A percentile compares a stretch with the other conserved stretches of the same genome.
These are phyloP conservation scores for Acheta domesticus DNA, from an alignment of 2,888 invertebrate genomes.

Conservation along the genomic window DNA sequence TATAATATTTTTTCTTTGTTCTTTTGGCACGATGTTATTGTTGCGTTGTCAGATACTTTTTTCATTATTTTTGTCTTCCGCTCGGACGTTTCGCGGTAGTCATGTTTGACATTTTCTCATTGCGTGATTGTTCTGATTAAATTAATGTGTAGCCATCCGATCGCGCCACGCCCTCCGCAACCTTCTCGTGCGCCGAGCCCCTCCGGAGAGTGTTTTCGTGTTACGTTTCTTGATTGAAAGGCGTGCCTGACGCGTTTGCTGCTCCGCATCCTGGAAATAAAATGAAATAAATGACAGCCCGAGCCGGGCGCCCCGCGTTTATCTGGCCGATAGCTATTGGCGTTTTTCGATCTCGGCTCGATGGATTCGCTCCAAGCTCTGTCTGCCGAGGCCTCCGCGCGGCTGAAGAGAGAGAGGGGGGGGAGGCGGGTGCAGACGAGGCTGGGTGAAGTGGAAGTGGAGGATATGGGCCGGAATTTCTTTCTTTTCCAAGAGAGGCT, in stretches of 20 bases:
- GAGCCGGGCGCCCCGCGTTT: not conserved
- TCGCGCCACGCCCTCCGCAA: no score
- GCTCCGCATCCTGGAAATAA: not conserved
- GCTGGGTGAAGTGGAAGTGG: not conserved
- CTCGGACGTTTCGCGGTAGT: not conserved
- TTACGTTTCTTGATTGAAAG: not conserved
- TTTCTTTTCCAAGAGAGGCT: no score
- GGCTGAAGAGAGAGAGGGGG: no score
- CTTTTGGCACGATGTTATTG: not conserved
- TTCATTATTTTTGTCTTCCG: not conserved
- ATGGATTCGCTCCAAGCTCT: no score
- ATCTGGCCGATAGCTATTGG: not conserved
- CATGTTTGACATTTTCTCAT: not conserved
- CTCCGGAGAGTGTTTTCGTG: not conserved
- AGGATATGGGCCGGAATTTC: not conserved
- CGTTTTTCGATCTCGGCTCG: not conserved
- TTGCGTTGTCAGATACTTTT: not conserved
- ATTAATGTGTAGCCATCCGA: slow-evolving; percentile 1
- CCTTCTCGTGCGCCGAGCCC: not conserved
- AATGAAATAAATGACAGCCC: slow-evolving; percentile 1
- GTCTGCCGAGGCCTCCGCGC: no score
- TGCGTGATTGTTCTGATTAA: slow-evolving; percentile 10
- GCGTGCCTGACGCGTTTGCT: slow-evolving; percentile 5
- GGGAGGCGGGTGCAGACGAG: no score
- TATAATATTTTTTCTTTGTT: not conserved